phyloP scores from a whole-genome alignment of 2,888 invertebrate genomes.

The Drosophila ustulata region DNA sequence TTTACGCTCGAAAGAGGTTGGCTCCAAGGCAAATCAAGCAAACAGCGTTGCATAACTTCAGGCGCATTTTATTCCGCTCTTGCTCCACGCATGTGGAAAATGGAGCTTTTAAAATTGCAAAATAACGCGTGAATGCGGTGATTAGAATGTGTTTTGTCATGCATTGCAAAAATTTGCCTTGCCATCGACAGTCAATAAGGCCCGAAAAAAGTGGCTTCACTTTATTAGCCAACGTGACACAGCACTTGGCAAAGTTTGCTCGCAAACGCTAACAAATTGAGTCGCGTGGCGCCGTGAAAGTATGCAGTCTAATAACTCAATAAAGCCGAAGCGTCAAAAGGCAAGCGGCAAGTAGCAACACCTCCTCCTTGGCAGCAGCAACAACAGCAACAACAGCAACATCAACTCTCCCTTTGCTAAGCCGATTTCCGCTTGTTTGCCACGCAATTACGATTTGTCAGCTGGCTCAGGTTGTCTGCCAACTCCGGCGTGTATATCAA shows the following conservation, averaged over 20 bases:
- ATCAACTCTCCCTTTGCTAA: conserved; percentile 50
- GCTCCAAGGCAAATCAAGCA: conserved; percentile 19
- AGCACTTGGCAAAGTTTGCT: conserved; percentile 51
- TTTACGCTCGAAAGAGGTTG: background rate
- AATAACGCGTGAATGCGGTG: conserved; percentile 30
- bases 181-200: conserved; percentile 52
- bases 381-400: background rate
- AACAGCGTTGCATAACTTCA: conserved; percentile 28
- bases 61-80: background rate
- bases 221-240: conserved; percentile 66
- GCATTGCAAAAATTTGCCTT: conserved; percentile 47
- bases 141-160: conserved; percentile 64
- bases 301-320: conserved; percentile 73
- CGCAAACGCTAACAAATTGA: conserved; percentile 56
- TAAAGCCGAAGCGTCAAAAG: conserved; percentile 40
- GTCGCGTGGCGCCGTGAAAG: conserved; percentile 47
- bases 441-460: conserved; percentile 80
- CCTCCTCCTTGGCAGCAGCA: background rate
- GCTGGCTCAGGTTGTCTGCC: conserved; percentile 63
- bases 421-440: conserved; percentile 80
- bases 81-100: conserved; percentile 77
- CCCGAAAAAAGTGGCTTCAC: conserved; percentile 24
- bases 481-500: conserved; percentile 59
- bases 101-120: conserved; percentile 71
- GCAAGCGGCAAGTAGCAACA: conserved; percentile 4